Base-by-base conservation (phyloP, 2,113 vertebrate genomes). In the Bucco capensis region DNA sequence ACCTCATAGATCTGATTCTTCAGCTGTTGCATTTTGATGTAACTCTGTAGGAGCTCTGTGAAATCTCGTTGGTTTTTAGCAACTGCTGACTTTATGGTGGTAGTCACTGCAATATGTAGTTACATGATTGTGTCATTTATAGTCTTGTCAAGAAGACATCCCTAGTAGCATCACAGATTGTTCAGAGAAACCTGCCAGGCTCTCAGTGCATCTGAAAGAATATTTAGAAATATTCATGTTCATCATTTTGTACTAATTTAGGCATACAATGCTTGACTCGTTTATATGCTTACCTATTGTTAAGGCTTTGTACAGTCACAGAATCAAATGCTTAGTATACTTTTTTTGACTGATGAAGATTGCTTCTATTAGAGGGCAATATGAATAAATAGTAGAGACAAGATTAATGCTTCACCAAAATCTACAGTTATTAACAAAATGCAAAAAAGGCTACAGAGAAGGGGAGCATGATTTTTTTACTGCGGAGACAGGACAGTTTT, bases 181-280 rank as follows among this genome's bases (percentile, higher is more conserved):
- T 54, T 85, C 56, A 88, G 80, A 83, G 40, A 86, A 82, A 65
- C 66, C 60, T 86, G 46, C 16, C 77, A 88, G 71, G 50, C 37
- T 79, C 33, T 86, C 46, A 1, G 3, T 87, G 14, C 21, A 70
- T 93, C 84, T 83, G 51, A 78, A 60, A 77, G 37, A 58, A 54
- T 93, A 69, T 47, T 73, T 73, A 91, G 72, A 89, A 83, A 88
- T 81, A 60, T 50, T 90, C 23, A 19, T 74, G 67, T 95, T 90
- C 57, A 65, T 85, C 2, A 22, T 62, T 56, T 72, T 50, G 38
- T 56, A 77, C 91, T 89, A 77, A 90, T 95, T 88, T 71, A 84
- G 46, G 14, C 74, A 61, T 71, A 46, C 18, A 75, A 14, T 64
- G 22, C 51, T 73, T 84, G 49, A 28, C 14, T 33, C 83, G 17